Evolutionary conservation across 2,797 vertebrate species (phyloP), one percentile per base, ranked within the genome.

Genomic region (Ateles fusciceps): DNA sequence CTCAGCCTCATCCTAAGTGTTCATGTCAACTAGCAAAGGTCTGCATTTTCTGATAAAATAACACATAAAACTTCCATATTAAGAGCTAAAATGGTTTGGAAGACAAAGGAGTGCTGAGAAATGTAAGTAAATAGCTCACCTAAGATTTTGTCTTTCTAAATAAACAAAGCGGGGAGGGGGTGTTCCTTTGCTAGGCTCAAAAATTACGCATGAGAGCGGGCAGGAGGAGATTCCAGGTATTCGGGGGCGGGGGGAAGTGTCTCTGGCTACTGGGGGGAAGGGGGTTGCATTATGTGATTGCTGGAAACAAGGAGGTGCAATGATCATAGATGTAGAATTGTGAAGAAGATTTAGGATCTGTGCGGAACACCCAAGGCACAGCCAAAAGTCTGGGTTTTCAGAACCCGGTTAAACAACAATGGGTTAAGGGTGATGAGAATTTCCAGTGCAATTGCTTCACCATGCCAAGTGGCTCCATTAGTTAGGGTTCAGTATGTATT

Each of bases 121-220:
- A 98, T 98, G 98, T 98, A 99, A 99, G 98, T 99, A 99, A 98
- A 98, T 95, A 95, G 97, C 98, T 94, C 96, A 98, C 92, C 95
- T 95, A 93, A 95, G 80, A 39, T 97, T 97, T 97, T 36, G 68
- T 98, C 95, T 98, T 98, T 97, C 97, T 96, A 87, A 97, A 91
- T 94, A 97, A 96, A 97, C 93, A 96, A 44, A 52, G 33, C 50
- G 30, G 55, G 94, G 33, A 89, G n/a, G 94, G 84, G 75, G 17
- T 71, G 52, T 83, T 81, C 93, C 93, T 87, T 55, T 12, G 26
- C 14, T 36, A 72, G 59, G 11, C 5, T 91, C 36, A 52, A 83
- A 95, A 81, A 59, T 17, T 59, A 89, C 61, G 48, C 52, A 4
- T 36, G 78, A 21, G 11, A 52, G 55, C 9, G 68, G 14, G 21